phyloP scores from a whole-genome alignment of 2,113 vertebrate genomes.

The Hydropotes inermis region DNA sequence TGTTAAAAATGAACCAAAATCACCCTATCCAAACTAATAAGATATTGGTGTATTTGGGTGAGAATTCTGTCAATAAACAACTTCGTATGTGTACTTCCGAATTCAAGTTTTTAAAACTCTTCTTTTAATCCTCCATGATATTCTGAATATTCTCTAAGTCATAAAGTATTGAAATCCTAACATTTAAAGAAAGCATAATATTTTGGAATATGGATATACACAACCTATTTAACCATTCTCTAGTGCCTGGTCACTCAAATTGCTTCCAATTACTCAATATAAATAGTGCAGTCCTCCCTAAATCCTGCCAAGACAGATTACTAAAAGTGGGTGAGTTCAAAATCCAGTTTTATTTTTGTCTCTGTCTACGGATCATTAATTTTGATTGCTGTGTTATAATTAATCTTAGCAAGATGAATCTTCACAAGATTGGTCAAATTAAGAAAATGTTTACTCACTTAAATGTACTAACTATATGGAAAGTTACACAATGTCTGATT shows the following conservation, averaged over 20 bases:
- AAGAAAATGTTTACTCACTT: not conserved
- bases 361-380: not conserved
- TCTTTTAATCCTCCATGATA: not conserved
- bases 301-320: not conserved
- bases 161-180: not conserved
- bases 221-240: not conserved
- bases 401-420: not conserved
- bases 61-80: not conserved
- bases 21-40: not conserved
- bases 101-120: not conserved
- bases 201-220: not conserved
- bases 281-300: not conserved
- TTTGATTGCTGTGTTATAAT: not conserved
- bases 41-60: not conserved
- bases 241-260: not conserved
- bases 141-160: not conserved
- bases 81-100: not conserved
- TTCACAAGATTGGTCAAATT: not conserved
- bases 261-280: not conserved
- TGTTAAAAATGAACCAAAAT: not conserved
- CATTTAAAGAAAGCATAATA: not conserved
- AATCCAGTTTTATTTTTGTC: not conserved
- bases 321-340: not conserved
- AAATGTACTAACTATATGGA: not conserved
- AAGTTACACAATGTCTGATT: not conserved